Base-by-base conservation (phyloP, 2,797 vertebrate species). In the Chelon labrosus region DNA sequence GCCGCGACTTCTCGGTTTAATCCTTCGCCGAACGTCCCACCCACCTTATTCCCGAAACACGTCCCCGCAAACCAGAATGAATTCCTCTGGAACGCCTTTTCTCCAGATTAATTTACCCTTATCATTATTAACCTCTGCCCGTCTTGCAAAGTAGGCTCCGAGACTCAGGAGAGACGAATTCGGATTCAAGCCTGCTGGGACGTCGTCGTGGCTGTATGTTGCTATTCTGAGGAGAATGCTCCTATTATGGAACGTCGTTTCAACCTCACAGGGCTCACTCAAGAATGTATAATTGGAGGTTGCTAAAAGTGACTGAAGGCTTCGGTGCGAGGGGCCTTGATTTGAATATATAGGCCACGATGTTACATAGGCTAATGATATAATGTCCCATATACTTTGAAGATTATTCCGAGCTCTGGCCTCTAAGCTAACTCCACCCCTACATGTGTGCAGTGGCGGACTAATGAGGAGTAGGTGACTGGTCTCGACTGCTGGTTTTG, bases 91-190 rank as follows among this genome's bases (percentile, higher is more conserved):
- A 84, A 60, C 17, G 37, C 47, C 51, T 46, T 35, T 4, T 1
- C 52, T 66, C 71, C 62, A 63, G 83, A 83, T 83, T 78, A 80
- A 88, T 89, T 85, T 79, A 56, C 67, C 4, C 47, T 86, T 88
- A 87, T 89, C 80, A 10, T 84, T 70, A 91, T 91, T 89, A 92
- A 91, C 88, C 87, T 91, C 72, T 77, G 86, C 55, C 76, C 79
- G 25, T 79, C 76, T 70, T 22, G 41, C 70, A 86, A 91, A 91
- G 85, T 85, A 77, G 85, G 84, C 82, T 81, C 64, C 31, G 72
- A 87, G 77, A 88, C 77, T 75, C 65, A 10, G 47, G 57, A 63
- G 74, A 81, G 82, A 60, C 53, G 58, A 37, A 87, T 80, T 82
- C 84, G 78, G 72, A 80, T 77, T 76, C 12, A 1, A 52, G 61